phyloP scores from a whole-genome alignment of 64 coral and sea anemone genomes.

The Stichodactyla helianthus region DNA sequence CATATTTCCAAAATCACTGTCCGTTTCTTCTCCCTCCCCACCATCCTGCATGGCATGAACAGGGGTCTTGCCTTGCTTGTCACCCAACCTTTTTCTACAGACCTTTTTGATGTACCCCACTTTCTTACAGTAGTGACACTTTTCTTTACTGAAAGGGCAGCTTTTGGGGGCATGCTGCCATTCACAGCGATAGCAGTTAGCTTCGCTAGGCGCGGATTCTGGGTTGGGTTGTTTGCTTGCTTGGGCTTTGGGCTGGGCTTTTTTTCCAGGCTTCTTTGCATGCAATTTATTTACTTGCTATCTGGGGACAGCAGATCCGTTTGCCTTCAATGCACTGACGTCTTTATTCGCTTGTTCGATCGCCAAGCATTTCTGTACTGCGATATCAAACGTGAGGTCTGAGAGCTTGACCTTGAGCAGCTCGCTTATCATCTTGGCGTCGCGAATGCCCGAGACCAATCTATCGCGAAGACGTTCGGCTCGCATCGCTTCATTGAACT shows the following conservation, averaged over 20 bases:
- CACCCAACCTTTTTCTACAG: slow-evolving; percentile 26
- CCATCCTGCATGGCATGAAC: neutral
- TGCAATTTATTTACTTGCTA: slow-evolving; percentile 1
- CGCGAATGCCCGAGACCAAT: slow-evolving; percentile 48
- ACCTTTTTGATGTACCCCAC: slow-evolving; percentile 28
- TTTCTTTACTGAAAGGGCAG: slow-evolving; percentile 50
- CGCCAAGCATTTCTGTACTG: slow-evolving; percentile 47
- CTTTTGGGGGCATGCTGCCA: slow-evolving; percentile 30
- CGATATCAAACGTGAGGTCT: slow-evolving; percentile 60
- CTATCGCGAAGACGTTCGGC: slow-evolving; percentile 44
- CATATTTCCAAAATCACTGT: neutral
- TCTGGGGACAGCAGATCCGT: neutral
- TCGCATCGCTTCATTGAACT: slow-evolving; percentile 45
- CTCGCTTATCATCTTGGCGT: slow-evolving; percentile 51
- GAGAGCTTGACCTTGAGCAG: slow-evolving; percentile 53
- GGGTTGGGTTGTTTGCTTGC: slow-evolving; percentile 18
- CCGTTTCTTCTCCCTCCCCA: neutral
- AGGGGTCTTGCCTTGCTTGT: neutral
- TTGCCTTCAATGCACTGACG: slow-evolving; percentile 26
- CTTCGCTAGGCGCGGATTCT: neutral
- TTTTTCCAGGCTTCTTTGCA: neutral
- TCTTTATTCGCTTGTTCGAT: slow-evolving; percentile 42
- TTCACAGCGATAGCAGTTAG: slow-evolving; percentile 50
- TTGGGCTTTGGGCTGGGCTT: slow-evolving; percentile 14
- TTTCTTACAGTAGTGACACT: slow-evolving; percentile 61